Evolutionary conservation across 2,888 invertebrate genomes (phyloP), one percentile per base, ranked within the genome.

Genomic region (Drosophila pegasa): DNA sequence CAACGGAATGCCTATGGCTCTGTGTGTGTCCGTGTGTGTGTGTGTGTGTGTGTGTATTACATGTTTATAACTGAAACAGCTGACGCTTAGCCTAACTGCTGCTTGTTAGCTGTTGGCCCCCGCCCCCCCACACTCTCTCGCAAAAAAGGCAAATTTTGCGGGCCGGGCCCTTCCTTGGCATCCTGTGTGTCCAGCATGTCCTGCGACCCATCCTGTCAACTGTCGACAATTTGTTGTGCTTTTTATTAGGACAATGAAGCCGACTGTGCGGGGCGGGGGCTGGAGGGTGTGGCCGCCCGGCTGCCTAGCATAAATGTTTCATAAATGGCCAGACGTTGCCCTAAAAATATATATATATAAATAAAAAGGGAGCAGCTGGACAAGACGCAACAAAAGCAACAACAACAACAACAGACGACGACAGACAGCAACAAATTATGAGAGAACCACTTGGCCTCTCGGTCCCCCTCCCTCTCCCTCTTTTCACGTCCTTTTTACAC

Each of bases 161-260:
- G 25, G 22, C 43, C 16, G 25, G n/a, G 43, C 10, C 43, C 16
- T 37, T 8, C 18, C 14, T 8, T 6, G 41, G 43, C 43, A 45
- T 37, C 45, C 37, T n/a, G 33, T 20, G 9, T 55, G 27, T 18
- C n/a, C 31, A 33, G 20, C 22, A 33, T 58, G 59, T 64, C 50
- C 72, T 56, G 64, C 66, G 66, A 65, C 65, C 70, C 69, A 57
- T 75, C 61, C 70, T 63, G 69, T 72, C 65, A 68, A 66, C 80
- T 67, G 75, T 76, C 78, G 82, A 83, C 82, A 87, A 83, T 87
- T 83, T 83, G 83, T 83, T 83, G 87, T 84, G 81, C 74, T 87
- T 84, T 86, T 87, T 87, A 84, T 78, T 75, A 69, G 72, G 67
- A 78, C 82, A 77, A 75, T 71, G 65, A 64, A 63, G 45, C 58